Percentiles rank a stretch among this genome's conserved stretches.
Evolutionary conservation across 2,888 invertebrate species (phyloP).

Genomic region (Pinctada fucata): DNA sequence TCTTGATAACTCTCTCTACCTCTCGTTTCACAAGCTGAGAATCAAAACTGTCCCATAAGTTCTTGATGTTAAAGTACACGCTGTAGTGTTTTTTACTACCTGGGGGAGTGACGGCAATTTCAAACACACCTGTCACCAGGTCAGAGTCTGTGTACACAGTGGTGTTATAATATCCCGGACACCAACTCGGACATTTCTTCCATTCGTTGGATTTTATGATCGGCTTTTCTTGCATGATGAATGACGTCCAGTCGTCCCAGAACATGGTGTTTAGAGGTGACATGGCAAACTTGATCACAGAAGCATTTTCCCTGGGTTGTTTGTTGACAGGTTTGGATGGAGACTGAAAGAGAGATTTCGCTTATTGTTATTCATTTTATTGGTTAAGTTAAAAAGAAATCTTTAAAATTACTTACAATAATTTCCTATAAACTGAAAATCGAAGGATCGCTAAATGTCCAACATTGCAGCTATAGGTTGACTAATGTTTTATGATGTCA

Average conservation of each 20-base stretch:
- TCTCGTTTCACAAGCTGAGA: conserved; percentile 38
- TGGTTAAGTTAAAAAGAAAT: no score
- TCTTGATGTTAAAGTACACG: conserved; percentile 39
- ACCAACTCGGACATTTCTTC: conserved; percentile 26
- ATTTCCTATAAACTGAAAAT: no score
- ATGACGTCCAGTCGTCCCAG: conserved; percentile 55
- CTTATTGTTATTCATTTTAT: no score
- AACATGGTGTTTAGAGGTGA: conserved; percentile 44
- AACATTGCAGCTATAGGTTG: no score
- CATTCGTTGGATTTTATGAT: conserved; percentile 17
- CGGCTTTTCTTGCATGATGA: conserved; percentile 37
- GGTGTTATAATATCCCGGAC: conserved; percentile 42
- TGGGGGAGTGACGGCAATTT: conserved; percentile 50
- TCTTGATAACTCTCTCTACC: conserved; percentile 40
- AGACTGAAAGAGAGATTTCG: neutral
- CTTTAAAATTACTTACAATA: no score
- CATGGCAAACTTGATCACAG: conserved; percentile 43
- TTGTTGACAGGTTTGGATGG: conserved; percentile 20
- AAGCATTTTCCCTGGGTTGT: conserved; percentile 47
- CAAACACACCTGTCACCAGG: conserved; percentile 44
- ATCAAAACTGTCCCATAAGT: conserved; percentile 44
- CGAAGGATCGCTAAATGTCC: no score
- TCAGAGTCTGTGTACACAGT: conserved; percentile 36
- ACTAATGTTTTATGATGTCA: no score
- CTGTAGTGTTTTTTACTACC: conserved; percentile 48